phyloP scores from a whole-genome alignment of 2,797 vertebrate genomes.

The Megaceryle alcyon region DNA sequence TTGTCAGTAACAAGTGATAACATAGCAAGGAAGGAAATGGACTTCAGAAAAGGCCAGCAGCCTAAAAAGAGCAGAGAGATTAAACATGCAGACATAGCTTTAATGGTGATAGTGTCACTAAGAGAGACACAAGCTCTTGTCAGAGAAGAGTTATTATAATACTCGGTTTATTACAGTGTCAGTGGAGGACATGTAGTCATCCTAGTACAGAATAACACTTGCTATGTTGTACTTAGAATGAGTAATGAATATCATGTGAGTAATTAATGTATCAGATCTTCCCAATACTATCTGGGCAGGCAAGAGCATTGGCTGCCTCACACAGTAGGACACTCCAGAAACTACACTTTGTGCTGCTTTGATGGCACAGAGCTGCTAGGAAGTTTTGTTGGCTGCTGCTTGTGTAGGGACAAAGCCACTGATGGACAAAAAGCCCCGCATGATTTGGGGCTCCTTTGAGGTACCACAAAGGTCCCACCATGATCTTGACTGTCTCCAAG shows the following conservation, averaged over 20 bases:
- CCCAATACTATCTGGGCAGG: neutral
- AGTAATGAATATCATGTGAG: neutral
- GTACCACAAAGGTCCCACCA: neutral
- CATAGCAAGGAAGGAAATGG: neutral
- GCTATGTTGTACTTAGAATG: conserved; percentile 19
- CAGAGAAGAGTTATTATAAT: neutral
- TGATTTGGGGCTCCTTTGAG: neutral
- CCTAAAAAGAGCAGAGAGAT: neutral
- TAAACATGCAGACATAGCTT: neutral
- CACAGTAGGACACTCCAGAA: neutral
- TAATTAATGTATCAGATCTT: neutral
- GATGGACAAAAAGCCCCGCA: neutral
- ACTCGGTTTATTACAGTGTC: neutral
- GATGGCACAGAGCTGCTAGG: neutral
- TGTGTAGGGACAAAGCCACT: neutral
- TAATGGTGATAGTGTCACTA: neutral
- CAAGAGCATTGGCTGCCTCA: neutral
- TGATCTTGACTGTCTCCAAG: neutral
- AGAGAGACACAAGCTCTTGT: neutral
- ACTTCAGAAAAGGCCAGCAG: neutral
- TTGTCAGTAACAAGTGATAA: neutral
- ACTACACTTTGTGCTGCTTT: neutral
- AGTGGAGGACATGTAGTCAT: conserved; percentile 11
- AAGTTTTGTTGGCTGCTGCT: neutral
- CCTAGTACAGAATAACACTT: neutral